phyloP scores from a whole-genome alignment of 1,140 invertebrate species.

The Lasioglossum baleicum region DNA sequence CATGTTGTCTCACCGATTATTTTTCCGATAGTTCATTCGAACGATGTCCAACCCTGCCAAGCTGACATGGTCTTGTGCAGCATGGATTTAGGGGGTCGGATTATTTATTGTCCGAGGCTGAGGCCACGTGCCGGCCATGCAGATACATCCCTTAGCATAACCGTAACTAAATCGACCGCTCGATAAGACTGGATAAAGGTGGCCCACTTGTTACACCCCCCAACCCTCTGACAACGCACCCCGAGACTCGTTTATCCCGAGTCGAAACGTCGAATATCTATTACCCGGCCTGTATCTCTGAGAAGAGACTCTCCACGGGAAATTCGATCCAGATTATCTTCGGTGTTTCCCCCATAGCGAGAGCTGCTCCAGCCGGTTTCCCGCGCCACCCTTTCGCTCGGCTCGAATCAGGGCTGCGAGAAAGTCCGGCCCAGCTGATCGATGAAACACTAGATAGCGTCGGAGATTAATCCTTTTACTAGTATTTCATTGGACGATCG shows the following conservation, averaged over 20 bases:
- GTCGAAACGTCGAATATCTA: slow-evolving; percentile 40
- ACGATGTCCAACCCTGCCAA: too few relatives aligned
- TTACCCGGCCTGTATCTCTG: slow-evolving; percentile 19
- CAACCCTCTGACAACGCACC: background rate
- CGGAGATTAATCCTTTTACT: background rate
- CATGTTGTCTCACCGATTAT: too few relatives aligned
- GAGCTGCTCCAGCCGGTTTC: background rate
- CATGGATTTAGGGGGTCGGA: background rate
- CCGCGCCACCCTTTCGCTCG: background rate
- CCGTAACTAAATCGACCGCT: slow-evolving; percentile 57
- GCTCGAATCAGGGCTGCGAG: background rate
- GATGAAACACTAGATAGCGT: background rate
- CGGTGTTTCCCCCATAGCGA: background rate
- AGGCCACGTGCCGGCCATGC: slow-evolving; percentile 52
- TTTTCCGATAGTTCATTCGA: too few relatives aligned
- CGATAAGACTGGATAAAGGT: slow-evolving; percentile 63
- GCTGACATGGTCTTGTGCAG: too few relatives aligned
- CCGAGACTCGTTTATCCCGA: slow-evolving; percentile 16
- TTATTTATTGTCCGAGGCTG: slow-evolving; percentile 17
- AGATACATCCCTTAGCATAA: slow-evolving; percentile 60
- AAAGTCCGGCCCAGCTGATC: background rate
- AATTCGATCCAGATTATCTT: slow-evolving; percentile 44
- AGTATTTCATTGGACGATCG: background rate
- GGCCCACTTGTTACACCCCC: slow-evolving; percentile 54
- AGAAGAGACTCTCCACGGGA: background rate